Base-by-base conservation (phyloP, 2,888 invertebrate species). In the Drosophila villosipedis region DNA sequence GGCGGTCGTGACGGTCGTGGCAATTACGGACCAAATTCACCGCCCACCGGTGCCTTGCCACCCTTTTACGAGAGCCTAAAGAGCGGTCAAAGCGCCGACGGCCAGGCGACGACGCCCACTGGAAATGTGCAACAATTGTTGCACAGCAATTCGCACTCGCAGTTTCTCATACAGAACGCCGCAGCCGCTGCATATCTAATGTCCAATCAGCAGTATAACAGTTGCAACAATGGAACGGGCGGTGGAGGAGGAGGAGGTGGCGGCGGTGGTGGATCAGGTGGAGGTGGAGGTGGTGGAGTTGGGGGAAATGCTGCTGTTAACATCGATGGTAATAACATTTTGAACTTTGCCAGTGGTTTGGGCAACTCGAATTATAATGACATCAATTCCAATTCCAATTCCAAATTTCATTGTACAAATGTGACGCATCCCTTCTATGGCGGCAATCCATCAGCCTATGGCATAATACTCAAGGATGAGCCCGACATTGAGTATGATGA, bases 61-160 rank as follows among this genome's bases (percentile, higher is more conserved):
- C 97, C 97, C 1, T 97, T 97, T 91, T 97, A 97, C 92, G 97
- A 97, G 93, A 97, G 97, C 14, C 94, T 97, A 0, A 97, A 97
- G 93, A 95, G 96, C 60, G 97, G 97, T 19, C 97, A 96, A 16
- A 62, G 60, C 80, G 95, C 95, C 16, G 86, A 82, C 9, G 80
- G 82, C 1, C 70, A 72, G 28, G 49, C 76, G 55, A 77, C 69
- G 47, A 83, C 85, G 60, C 77, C 64, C 67, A 72, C 75, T 25
- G 41, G 57, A 16, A 64, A 73, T 35, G 47, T 55, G 10, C 77
- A 65, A 37, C 65, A 57, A 28, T 39, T 66, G 30, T 35, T 71
- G 66, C 84, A 90, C 35, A 81, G 80, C 14, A 91, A 92, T 69
- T 94, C 95, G 41, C 95, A 92, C 67, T 94, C 95, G 41, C 95